A percentile compares a stretch with the other conserved stretches of the same genome.
phyloP scores from a whole-genome alignment of 2,797 vertebrate genomes.

The Chelon labrosus region DNA sequence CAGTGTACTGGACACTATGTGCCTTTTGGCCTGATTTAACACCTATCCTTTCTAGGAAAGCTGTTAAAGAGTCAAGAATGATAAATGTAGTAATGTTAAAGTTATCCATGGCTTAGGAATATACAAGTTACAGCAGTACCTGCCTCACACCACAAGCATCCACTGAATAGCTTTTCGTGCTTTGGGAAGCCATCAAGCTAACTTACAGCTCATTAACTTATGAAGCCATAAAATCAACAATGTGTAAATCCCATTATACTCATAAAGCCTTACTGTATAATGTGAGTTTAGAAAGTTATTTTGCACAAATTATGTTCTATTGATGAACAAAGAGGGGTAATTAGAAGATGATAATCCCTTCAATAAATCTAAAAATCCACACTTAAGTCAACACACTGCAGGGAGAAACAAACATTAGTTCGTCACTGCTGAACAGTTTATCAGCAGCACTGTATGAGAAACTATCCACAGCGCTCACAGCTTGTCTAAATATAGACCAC shows the following conservation, averaged over 20 bases:
- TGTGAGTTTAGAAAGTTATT: neutral
- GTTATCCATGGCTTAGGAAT: neutral
- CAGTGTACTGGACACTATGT: neutral
- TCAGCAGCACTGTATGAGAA: conserved; percentile 13
- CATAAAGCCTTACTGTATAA: neutral
- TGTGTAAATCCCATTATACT: conserved; percentile 13
- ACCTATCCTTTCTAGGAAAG: neutral
- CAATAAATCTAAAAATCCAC: neutral
- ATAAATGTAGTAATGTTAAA: neutral
- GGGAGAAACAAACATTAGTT: neutral
- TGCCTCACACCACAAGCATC: neutral
- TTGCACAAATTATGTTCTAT: neutral
- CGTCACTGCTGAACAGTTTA: neutral
- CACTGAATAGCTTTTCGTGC: neutral
- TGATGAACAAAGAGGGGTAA: neutral
- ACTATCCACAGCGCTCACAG: conserved; percentile 11
- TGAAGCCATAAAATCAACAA: conserved; percentile 6
- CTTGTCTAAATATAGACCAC: conserved; percentile 70
- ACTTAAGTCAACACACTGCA: conserved; percentile 16
- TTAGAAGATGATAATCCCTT: conserved; percentile 1
- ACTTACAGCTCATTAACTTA: conserved; percentile 7
- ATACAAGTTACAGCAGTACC: neutral
- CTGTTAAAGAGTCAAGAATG: neutral
- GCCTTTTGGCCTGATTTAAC: neutral
- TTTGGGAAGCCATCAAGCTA: conserved; percentile 20